phyloP scores from a whole-genome alignment of 2,797 vertebrate species.

The Neostethus bicornis region DNA sequence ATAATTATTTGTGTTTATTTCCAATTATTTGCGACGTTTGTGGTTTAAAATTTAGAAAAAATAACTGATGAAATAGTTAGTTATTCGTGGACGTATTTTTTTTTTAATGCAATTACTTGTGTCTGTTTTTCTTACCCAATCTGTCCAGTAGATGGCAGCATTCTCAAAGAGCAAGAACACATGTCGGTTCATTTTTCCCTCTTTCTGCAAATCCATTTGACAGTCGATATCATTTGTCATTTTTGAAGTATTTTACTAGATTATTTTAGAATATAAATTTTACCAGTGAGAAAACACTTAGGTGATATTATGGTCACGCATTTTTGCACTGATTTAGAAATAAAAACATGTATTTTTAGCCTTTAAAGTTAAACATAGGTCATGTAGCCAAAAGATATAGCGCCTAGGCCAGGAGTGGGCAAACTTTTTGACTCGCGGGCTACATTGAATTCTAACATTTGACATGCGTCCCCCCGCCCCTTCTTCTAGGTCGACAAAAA shows the following conservation, averaged over 20 bases:
- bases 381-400: background rate
- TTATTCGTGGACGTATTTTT: background rate
- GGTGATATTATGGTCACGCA: no score
- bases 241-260: background rate
- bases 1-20: no score
- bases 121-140: no score
- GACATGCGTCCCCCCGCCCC: no score
- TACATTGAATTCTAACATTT: no score
- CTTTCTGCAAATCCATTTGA: background rate
- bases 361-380: background rate
- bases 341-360: background rate
- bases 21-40: no score
- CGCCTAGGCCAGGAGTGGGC: background rate
- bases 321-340: background rate
- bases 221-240: background rate
- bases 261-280: background rate
- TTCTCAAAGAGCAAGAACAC: background rate
- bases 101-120: no score
- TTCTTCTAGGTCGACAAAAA: no score
- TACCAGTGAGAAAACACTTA: background rate
- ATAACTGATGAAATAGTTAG: no score
- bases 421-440: no score
- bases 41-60: no score
- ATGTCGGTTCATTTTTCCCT: background rate
- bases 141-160: conserved; percentile 52